Evolutionary conservation across 2,888 invertebrate species (phyloP), one percentile per base, ranked within the genome.

Genomic region (Philopedon plagiatum): DNA sequence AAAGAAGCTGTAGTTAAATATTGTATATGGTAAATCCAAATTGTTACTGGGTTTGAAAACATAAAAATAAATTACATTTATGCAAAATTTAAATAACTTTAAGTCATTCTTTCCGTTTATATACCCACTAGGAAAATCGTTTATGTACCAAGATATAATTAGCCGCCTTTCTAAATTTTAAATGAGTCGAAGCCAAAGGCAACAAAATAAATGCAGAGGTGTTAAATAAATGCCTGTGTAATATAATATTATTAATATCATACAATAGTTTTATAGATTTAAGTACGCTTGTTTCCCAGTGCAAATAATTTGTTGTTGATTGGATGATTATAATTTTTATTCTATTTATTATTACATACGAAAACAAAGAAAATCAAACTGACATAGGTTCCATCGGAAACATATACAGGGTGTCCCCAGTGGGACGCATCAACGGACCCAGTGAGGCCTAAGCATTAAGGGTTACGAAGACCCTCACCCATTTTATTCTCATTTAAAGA

Each of bases 141-240:
- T 41, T 23, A 60, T 60, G 23, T 41, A 26, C 15, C 54, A 60
- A 41, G 61, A 54, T 61, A 37, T 54, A 68, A 68, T 68, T 68
- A 68, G 54, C 68, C 61, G 68, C 68, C 68, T 61, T 68, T 68
- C 68, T 62, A 68, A 68, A 56, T 68, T 62, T 61, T 62, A 68
- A 68, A 68, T 68, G 56, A 61, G 61, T 68, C 61, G 54, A 18
- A 32, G 68, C 68, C 68, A 46, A 61, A 68, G 68, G 68, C 68
- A 44, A 68, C 68, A 32, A n/a, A 34, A 57, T 60, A 37, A 68
- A 44, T 21, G 68, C 61, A 68, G 61, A 68, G 68, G 68, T 68
- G 68, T 68, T 68, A 68, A 54, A 57, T 62, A 62, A 68, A 68
- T 54, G 29, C 61, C 61, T 54, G 51, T 61, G 19, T 56, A 68